Base-by-base conservation (phyloP, 2,113 vertebrate species). In the Ranitomeya variabilis region DNA sequence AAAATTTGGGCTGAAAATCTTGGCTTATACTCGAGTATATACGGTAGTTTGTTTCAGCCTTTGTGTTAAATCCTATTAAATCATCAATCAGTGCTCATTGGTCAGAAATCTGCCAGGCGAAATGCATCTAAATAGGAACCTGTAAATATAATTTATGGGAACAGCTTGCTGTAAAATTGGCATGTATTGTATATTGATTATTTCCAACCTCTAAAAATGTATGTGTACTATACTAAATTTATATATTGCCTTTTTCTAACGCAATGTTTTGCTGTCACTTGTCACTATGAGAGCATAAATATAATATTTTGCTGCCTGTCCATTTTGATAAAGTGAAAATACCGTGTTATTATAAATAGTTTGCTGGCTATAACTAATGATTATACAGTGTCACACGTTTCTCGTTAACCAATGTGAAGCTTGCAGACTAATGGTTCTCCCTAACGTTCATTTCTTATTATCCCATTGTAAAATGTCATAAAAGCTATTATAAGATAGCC, bases 361-460 rank as follows among this genome's bases (percentile, higher is more conserved):
- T 18, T 60, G 55, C 60, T 60, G 62, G 55, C 54, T 80, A 59
- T 80, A 80, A 26, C 6, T 59, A 59, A 80, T 80, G n/a, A 18
- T 26, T 81, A 12, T 62, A 45, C 59, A 81, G 55, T 81, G 64
- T 71, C 82, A 71, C 45, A 84, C 64, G 64, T 16, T 71, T 84
- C 64, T 86, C 19, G 85, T 67, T 86, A 66, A 59, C 83, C 67
- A 71, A 71, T 73, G 18, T 74, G 10, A 85, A 74, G 21, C 59
- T 78, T 5, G 26, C 37, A 54, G 59, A 9, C n/a, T 79, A 80
- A 79, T 80, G 62, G 52, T n/a, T 87, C 51, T 71, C 52, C 78
- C 66, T 23, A 87, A 67, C 7, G 86, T 71, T 87, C 23, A 80
- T 69, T 80, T 80, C 86, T 87, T 79, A 87, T 69, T 71, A 87